These are phyloP conservation scores for Neotoxoptera formosana DNA, from an alignment of 1,140 invertebrate genomes.

Conservation along the genomic window DNA sequence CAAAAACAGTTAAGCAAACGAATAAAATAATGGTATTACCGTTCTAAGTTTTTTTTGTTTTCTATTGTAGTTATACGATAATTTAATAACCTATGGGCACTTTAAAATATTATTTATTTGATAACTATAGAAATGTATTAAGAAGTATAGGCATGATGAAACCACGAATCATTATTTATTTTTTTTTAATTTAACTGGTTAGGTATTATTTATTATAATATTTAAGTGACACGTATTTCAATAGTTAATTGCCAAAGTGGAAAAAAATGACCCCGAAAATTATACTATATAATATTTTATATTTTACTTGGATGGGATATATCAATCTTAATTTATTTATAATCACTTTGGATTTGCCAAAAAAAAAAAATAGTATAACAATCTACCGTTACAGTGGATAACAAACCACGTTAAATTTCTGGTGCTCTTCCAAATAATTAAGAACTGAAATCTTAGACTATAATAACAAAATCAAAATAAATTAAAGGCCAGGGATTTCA, in stretches of 20 bases:
- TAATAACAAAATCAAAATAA: neutral
- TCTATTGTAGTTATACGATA: neutral
- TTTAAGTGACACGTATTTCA: neutral
- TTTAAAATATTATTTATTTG: neutral
- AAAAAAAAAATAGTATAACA: too few species aligned
- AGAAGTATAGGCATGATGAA: neutral
- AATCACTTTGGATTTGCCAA: neutral
- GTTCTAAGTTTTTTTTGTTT: neutral
- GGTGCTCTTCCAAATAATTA: neutral
- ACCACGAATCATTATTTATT: neutral
- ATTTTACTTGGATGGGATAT: neutral
- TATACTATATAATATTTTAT: neutral
- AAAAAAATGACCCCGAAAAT: neutral
- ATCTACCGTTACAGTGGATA: neutral
- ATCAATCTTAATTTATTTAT: neutral
- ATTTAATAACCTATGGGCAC: neutral
- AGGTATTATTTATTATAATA: neutral
- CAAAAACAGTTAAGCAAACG: neutral
- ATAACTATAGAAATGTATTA: neutral
- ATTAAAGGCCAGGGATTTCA: neutral
- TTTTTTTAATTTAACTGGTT: neutral
- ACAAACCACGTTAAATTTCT: neutral
- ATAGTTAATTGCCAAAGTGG: neutral
- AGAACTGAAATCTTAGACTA: neutral
- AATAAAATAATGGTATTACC: neutral